These are phyloP conservation scores for Tangara arthus DNA, from an alignment of 2,797 vertebrate species.

Conservation along the genomic window DNA sequence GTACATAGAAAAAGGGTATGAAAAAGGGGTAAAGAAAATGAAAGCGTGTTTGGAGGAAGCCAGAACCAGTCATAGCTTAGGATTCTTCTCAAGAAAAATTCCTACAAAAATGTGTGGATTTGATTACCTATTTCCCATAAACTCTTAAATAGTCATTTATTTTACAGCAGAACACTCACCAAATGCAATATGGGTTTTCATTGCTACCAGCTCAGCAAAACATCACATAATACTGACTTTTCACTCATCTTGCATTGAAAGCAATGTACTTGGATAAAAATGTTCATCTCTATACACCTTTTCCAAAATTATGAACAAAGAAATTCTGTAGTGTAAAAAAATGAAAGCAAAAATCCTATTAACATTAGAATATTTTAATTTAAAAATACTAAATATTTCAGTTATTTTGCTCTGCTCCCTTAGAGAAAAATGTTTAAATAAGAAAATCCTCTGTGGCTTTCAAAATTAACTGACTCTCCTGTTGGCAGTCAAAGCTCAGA, in stretches of 20 bases:
- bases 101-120: background rate
- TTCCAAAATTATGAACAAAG: background rate
- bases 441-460: background rate
- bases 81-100: background rate
- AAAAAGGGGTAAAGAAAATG: background rate
- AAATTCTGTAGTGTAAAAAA: background rate
- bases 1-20: background rate
- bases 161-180: background rate
- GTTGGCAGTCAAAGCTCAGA: background rate
- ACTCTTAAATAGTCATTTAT: background rate
- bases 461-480: constrained; percentile 4
- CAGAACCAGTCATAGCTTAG: background rate
- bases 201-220: background rate
- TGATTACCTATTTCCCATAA: background rate
- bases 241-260: background rate
- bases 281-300: background rate
- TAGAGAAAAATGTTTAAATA: background rate
- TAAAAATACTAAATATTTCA: background rate
- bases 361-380: background rate
- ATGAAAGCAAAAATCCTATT: background rate
- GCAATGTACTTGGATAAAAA: background rate
- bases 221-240: background rate
- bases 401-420: background rate
- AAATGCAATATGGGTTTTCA: background rate
- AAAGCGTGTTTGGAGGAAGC: background rate